Evolutionary conservation across 1,140 invertebrate genomes (phyloP).

Genomic region (Pemphigus obesinymphae): DNA sequence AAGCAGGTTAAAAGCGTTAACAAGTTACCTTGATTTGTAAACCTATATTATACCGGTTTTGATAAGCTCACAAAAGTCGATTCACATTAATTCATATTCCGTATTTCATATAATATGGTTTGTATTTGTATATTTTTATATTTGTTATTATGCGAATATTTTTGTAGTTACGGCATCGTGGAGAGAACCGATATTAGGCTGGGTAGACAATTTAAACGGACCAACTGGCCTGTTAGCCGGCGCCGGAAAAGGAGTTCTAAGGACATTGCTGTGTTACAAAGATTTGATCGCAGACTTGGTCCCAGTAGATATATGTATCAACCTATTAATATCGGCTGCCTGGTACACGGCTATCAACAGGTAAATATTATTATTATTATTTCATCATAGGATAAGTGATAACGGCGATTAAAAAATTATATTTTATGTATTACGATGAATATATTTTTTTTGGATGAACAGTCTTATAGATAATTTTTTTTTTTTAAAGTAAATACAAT

Average conservation of each 20-base stretch:
- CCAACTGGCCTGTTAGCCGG: slow-evolving; percentile 67
- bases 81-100: too few species aligned
- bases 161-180: slow-evolving; percentile 58
- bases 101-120: too few species aligned
- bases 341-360: slow-evolving; percentile 65
- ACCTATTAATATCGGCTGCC: slow-evolving; percentile 67
- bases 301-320: slow-evolving; percentile 82
- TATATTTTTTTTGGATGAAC: too few species aligned
- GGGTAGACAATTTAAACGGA: slow-evolving; percentile 68
- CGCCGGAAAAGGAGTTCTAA: slow-evolving; percentile 74
- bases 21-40: too few species aligned
- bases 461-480: too few species aligned
- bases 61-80: too few species aligned
- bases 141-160: not conserved
- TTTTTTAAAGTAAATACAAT: too few species aligned
- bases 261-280: slow-evolving; percentile 64
- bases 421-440: too few species aligned
- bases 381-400: not conserved
- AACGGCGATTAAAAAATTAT: too few species aligned
- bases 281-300: slow-evolving; percentile 69
- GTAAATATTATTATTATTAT: slow-evolving; percentile 52
- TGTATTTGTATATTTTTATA: slow-evolving; percentile 53
- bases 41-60: too few species aligned
- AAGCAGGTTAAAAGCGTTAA: too few species aligned
- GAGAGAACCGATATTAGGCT: slow-evolving; percentile 61